A percentile compares a stretch with the other conserved stretches of the same genome.
phyloP scores from a whole-genome alignment of 2,113 vertebrate genomes.

The Mellivora capensis region DNA sequence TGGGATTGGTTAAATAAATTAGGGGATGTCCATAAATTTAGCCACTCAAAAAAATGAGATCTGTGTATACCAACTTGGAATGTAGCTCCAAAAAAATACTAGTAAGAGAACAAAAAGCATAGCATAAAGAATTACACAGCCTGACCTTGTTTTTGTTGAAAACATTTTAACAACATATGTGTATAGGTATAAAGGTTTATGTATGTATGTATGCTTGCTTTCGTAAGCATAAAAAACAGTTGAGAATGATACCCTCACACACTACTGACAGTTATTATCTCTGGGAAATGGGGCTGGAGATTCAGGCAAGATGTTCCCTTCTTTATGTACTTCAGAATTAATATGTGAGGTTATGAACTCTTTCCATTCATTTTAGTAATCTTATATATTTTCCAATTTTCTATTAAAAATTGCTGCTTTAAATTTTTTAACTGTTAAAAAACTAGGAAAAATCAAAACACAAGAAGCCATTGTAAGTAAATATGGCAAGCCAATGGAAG shows the following conservation, averaged over 20 bases:
- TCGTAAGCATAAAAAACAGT: not conserved
- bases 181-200: not conserved
- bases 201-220: not conserved
- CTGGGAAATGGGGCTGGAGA: not conserved
- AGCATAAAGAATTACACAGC: not conserved
- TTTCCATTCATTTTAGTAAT: not conserved
- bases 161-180: not conserved
- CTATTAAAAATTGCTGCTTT: constrained; percentile 22
- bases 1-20: constrained; percentile 1
- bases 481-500: not conserved
- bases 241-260: not conserved
- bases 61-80: not conserved
- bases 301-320: not conserved
- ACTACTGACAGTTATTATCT: not conserved
- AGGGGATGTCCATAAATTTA: not conserved
- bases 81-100: not conserved
- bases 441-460: constrained; percentile 29
- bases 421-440: constrained; percentile 25
- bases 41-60: not conserved
- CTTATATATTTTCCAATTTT: constrained; percentile 33
- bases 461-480: constrained; percentile 40
- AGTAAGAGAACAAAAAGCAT: constrained; percentile 7
- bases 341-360: not conserved
- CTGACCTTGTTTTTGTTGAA: constrained; percentile 14
- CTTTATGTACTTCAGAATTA: constrained; percentile 30